phyloP scores from a whole-genome alignment of 2,888 invertebrate species.

The Chrysolina haemoptera region DNA sequence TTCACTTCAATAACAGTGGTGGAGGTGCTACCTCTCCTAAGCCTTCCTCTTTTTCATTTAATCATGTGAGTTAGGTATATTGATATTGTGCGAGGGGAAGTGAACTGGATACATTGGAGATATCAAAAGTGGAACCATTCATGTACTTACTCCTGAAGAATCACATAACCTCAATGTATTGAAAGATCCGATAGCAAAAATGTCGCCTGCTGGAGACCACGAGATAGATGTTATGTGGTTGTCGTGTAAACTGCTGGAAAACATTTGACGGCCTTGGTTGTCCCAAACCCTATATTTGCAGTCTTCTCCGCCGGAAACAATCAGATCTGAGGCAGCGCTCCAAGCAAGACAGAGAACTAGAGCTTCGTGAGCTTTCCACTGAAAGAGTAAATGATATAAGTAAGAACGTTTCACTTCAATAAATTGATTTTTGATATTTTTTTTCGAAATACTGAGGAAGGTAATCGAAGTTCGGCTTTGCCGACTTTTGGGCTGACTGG shows the following conservation, averaged over 20 bases:
- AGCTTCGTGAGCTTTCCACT: slow-evolving; percentile 98
- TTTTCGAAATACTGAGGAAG: too few relatives aligned
- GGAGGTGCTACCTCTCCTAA: too few relatives aligned
- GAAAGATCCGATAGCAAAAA: slow-evolving; percentile 94
- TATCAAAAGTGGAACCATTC: too few relatives aligned
- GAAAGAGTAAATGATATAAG: slow-evolving; percentile 56
- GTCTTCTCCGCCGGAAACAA: slow-evolving; percentile 97
- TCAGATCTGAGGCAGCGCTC: slow-evolving; percentile 92
- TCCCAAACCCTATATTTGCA: slow-evolving; percentile 92
- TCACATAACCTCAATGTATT: slow-evolving; percentile 95
- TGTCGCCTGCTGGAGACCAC: slow-evolving; percentile 93
- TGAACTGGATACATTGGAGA: too few relatives aligned
- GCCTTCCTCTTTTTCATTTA: too few relatives aligned
- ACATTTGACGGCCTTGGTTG: slow-evolving; percentile 88
- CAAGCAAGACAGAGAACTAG: slow-evolving; percentile 93
- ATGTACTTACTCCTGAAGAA: slow-evolving; percentile 85
- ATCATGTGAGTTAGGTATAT: too few relatives aligned
- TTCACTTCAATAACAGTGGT: too few relatives aligned
- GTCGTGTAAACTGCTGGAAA: slow-evolving; percentile 87
- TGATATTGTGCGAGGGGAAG: too few relatives aligned
- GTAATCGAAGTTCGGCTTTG: too few relatives aligned
- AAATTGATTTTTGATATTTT: not conserved
- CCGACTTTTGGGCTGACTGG: too few relatives aligned
- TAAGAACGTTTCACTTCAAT: not conserved
- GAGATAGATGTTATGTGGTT: slow-evolving; percentile 92